Base-by-base conservation (phyloP, 2,797 vertebrate genomes). In the Tarsius wallacei region DNA sequence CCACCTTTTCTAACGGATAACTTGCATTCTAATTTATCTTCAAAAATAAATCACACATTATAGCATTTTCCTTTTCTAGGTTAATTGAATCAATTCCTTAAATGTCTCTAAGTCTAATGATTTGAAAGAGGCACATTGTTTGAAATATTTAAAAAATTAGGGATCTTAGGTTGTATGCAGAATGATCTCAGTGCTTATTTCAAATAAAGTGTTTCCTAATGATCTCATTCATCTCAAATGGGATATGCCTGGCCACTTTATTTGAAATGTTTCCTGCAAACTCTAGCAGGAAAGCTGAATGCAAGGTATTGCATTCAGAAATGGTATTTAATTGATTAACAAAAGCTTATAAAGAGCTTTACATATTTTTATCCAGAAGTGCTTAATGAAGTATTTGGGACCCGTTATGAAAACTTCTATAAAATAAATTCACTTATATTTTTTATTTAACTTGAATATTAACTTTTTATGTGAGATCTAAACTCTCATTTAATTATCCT, bases 51-150 rank as follows among this genome's bases (percentile, higher is more conserved):
- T 99, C 98, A 99, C 93, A 96, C 71, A 28, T 98, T 98, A 98
- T 96, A 97, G 98, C 98, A 95, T 81, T 97, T 86, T 55, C 87
- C 95, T 96, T 97, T 98, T 97, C 97, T 74, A 91, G 97, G 98
- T 97, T 99, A 99, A 99, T 98, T 98, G 98, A 98, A 99, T 98
- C 97, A 98, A 97, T 98, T 98, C 97, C 96, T 98, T 98, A 98
- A 98, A 98, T 98, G 98, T 98, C 97, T 97, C 94, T 96, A 85
- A 93, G 95, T 90, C 90, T 97, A 97, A 98, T 97, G 97, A 98
- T 97, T 97, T 98, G 97, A 98, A 98, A 98, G 95, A 89, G 70
- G 96, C 85, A 98, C 83, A 81, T 68, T 94, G 87, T 97, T 97
- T 96, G 97, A 98, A 98, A 97, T 97, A 96, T 97, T 96, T 91